Base-by-base conservation (phyloP, 2,797 vertebrate genomes). In the Molossus molossus region DNA sequence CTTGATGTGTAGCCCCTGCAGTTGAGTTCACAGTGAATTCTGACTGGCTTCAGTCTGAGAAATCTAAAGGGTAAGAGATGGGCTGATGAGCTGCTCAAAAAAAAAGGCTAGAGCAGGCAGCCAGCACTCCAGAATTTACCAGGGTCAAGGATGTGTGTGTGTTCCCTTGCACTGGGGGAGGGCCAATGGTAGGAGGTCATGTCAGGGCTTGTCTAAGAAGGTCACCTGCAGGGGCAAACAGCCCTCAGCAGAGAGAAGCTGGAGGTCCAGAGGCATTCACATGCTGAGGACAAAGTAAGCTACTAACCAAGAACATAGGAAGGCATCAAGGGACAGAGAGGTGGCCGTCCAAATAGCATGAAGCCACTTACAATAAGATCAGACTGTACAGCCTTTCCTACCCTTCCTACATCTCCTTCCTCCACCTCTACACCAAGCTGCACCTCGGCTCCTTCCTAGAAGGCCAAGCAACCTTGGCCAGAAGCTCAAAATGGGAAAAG, bases 41-140 rank as follows among this genome's bases (percentile, higher is more conserved):
- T 53, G 65, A 83, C 76, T 60, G 27, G 64, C 40, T 94, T 50
- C 79, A 67, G 4, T 55, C 64, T 83, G 27, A 82, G 53, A 91
- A 96, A 64, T 33, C 23, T 50, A 62, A 88, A 96, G 37, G 37
- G n/a, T n/a, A 58, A 62, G 55, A 62, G 29, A 65, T 33, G 15
- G 65, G 27, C 50, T 83, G 70, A 53, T 15, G 4, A 91, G 40
- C n/a, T 88, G 23, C 55, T 91, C 75, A 45, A 91, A 90, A 64
- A 64, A 90, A 82, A 37, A 81, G n/a, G 53, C 18, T 62, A 67
- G 13, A 50, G 20, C 37, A 18, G 29, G 29, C 37, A 90, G 48
- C 27, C 69, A 25, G 6, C 48, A 65, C 11, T n/a, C 37, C 88
- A 87, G 37, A 95, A 94, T 62, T 27, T 64, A 82, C 37, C 4